Evolutionary conservation across 2,797 vertebrate species (phyloP).

Genomic region (Aplochiton taeniatus): DNA sequence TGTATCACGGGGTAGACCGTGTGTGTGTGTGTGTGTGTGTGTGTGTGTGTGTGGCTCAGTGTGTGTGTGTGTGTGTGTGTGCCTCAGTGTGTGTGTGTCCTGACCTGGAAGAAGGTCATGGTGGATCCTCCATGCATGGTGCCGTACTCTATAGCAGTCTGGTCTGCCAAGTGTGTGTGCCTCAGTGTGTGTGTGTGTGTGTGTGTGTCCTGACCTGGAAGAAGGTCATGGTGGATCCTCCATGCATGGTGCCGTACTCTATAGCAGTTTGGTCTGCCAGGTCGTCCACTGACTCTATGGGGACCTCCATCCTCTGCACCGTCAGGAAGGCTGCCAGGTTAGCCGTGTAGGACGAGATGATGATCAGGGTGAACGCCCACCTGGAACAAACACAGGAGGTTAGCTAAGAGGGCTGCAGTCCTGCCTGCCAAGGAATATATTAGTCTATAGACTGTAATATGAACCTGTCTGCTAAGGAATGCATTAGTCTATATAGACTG

Average conservation of each 20-base stretch:
- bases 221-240: conserved; percentile 98
- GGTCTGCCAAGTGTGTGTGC: conserved; percentile 83
- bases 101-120: neutral
- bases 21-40: neutral
- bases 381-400: conserved; percentile 60
- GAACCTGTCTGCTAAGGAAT: no score
- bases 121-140: conserved; percentile 98
- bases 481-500: no score
- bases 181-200: neutral
- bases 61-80: conserved; percentile 4
- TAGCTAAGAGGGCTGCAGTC: conserved; percentile 12
- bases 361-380: conserved; percentile 99
- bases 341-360: conserved; percentile 98
- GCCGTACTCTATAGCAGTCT: conserved; percentile 96
- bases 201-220: neutral
- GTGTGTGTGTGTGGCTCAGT: conserved; percentile 5
- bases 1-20: no score
- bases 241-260: conserved; percentile 96
- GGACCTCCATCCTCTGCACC: conserved; percentile 97
- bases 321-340: conserved; percentile 98
- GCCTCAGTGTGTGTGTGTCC: conserved; percentile 12
- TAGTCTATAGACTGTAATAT: no score
- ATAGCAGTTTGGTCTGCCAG: conserved; percentile 97
- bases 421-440: no score
- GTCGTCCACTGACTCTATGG: conserved; percentile 97